Conservation (phyloP, 2,888 invertebrate genomes). For the Aporophyla nigra region DNA sequence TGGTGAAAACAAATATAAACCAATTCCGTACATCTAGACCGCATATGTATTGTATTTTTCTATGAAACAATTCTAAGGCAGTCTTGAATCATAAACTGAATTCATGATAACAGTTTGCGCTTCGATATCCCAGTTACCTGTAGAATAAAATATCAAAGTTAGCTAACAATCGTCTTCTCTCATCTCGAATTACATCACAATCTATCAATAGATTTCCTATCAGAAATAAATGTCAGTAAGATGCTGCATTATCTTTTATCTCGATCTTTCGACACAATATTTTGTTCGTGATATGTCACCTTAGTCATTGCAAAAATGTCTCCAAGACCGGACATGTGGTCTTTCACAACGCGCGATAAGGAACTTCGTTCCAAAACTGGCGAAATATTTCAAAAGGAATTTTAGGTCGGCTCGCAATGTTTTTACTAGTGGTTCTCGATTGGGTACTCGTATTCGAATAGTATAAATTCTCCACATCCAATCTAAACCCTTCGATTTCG, state of each 20-base stretch:
- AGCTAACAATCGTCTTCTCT: not conserved
- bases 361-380: no score
- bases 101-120: no score
- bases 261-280: not conserved
- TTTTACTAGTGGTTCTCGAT: constrained; percentile 40
- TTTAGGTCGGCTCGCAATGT: constrained; percentile 6
- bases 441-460: not conserved
- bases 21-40: no score
- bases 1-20: no score
- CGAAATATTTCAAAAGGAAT: constrained; percentile 28
- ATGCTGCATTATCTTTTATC: constrained; percentile 19
- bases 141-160: not conserved
- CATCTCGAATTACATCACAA: not conserved
- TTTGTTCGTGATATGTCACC: not conserved
- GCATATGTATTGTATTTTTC: no score
- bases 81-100: no score
- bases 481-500: not conserved
- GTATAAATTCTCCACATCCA: constrained; percentile 1
- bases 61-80: no score
- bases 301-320: constrained; percentile 4
- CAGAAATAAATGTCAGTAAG: not conserved
- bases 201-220: constrained; percentile 1
- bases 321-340: constrained; percentile 32
- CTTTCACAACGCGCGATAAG: no score
- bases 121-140: no score